A percentile compares a stretch with the other conserved stretches of the same genome.
Conservation (phyloP, 2,888 invertebrate species). For the Apotomis capreana region DNA sequence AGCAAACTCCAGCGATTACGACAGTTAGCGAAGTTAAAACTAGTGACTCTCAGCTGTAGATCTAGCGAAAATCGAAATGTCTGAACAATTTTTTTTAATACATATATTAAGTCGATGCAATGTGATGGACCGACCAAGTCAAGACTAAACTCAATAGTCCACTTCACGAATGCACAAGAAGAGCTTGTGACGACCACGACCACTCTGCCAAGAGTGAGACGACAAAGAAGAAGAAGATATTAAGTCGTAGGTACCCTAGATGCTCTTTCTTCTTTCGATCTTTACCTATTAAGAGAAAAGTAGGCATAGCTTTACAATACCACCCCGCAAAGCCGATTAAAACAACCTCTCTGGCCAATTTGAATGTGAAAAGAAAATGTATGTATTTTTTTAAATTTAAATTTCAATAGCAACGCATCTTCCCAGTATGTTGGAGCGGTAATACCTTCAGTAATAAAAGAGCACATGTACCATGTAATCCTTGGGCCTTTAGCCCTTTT, state of each 20-base stretch:
- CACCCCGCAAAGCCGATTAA: slow-evolving; percentile 26
- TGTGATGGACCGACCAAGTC: no score
- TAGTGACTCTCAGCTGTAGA: no score
- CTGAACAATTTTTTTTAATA: no score
- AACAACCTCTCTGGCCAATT: slow-evolving; percentile 12
- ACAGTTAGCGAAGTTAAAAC: neutral
- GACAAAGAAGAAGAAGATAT: no score
- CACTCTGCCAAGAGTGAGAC: no score
- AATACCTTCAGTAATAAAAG: slow-evolving; percentile 46
- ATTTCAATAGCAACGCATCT: slow-evolving; percentile 36
- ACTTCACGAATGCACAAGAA: no score
- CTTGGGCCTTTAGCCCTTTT: neutral
- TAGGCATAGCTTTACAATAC: slow-evolving; percentile 7
- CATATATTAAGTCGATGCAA: no score
- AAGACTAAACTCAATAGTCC: no score
- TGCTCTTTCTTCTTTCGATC: no score
- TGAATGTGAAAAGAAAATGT: slow-evolving; percentile 36
- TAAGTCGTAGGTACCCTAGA: no score
- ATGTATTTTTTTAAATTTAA: slow-evolving; percentile 36
- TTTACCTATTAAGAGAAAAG: neutral
- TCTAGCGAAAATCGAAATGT: no score
- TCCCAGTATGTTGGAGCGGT: slow-evolving; percentile 11
- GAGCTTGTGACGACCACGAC: no score
- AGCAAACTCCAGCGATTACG: neutral
- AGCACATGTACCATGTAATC: slow-evolving; percentile 3